A percentile compares a stretch with the other conserved stretches of the same genome.
Conservation (phyloP, 30 jellyfish, hydroid and myxozoan genomes). For the Euphysa ruthae region DNA sequence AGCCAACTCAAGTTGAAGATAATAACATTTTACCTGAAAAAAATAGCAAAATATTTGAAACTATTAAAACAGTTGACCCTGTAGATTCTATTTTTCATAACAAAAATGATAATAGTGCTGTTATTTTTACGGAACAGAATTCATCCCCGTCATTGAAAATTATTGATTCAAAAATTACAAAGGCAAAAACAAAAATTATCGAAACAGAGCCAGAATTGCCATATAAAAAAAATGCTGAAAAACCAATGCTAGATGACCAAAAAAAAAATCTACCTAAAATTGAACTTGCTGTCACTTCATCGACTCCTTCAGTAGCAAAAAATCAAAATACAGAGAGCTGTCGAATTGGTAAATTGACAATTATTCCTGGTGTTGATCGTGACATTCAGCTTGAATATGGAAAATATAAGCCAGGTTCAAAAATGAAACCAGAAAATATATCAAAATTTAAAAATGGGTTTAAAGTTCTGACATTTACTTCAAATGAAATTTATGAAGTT, state of each 20-base stretch:
- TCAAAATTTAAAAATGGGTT: background rate
- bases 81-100: background rate
- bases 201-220: too few relatives aligned
- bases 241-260: too few relatives aligned
- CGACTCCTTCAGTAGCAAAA: too few relatives aligned
- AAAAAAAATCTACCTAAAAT: too few relatives aligned
- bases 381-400: constrained; percentile 18
- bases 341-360: constrained; percentile 7
- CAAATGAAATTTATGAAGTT: constrained; percentile 23
- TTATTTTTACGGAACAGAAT: background rate
- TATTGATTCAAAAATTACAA: background rate
- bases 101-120: background rate
- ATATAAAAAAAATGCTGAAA: too few relatives aligned
- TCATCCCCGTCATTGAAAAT: background rate
- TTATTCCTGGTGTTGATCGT: constrained; percentile 34
- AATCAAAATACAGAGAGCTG: constrained; percentile 5
- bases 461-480: constrained; percentile 3
- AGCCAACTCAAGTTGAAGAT: too few relatives aligned
- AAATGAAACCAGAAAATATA: background rate
- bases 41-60: too few relatives aligned
- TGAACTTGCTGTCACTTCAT: too few relatives aligned
- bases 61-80: background rate
- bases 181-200: background rate
- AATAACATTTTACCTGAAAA: too few relatives aligned
- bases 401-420: background rate